Base-by-base conservation (phyloP, 2,113 vertebrate genomes). In the Potamarius usumacintae region DNA sequence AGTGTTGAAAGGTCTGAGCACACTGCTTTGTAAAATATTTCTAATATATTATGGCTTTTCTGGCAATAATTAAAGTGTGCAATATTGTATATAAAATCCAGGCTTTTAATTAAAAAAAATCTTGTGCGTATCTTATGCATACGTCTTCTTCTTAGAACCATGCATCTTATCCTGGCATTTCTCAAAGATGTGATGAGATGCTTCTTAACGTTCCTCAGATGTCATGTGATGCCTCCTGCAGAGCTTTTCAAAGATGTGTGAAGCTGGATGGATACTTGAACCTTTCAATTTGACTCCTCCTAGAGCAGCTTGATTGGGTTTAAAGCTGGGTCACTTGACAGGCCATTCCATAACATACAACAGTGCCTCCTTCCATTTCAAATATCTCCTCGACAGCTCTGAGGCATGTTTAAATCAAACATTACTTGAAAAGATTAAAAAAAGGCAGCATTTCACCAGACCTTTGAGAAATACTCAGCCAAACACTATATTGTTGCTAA, bases 251-350 rank as follows among this genome's bases (percentile, higher is more conserved):
- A 30, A 60, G 55, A 60, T 11, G 20, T 77, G 20, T 52, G 55
- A 81, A 22, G 27, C 57, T 42, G 30, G 22, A 60, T 42, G 57
- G 58, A 50, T 22, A 83, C 30, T 65, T 27, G 42, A 60, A 81
- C 55, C 8, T 83, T 83, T 81, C 79, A 42, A 60, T 81, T 60
- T 60, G 57, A 81, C 55, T 81, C 57, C 55, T 81, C 27, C 27
- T 57, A 58, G 55, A 60, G 57, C 55, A 18, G 60, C 30, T 30
- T 67, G 82, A 83, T 83, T 69, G 60, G 82, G 48, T 67, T 81
- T 83, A 69, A 27, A 7, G 42, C 48, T 83, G 82, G 82, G 63
- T 83, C 60, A 83, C 48, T 83, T 52, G 50, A 52, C 62, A 69
- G 62, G 48, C 63, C 48, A 69, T 53, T 83, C 42, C 42, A 52